phyloP scores from a whole-genome alignment of 2,113 vertebrate species.

The Calonectris borealis region DNA sequence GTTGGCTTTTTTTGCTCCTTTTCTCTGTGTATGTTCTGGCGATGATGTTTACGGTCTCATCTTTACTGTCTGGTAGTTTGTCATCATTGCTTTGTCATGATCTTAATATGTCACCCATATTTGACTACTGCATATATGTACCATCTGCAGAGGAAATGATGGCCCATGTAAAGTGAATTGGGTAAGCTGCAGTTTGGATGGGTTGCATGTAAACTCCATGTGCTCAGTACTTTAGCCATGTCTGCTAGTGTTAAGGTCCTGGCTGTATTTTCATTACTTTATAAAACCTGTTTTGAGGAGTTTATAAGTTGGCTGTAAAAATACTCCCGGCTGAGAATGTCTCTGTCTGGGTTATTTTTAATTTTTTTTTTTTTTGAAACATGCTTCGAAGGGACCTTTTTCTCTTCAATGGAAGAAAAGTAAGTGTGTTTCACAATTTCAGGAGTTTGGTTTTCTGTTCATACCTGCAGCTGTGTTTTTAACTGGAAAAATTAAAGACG shows the following conservation, averaged over 20 bases:
- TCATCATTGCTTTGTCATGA: not conserved
- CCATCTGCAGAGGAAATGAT: not conserved
- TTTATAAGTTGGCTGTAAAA: not conserved
- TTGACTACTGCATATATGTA: not conserved
- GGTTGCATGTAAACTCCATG: not conserved
- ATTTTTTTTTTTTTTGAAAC: not conserved
- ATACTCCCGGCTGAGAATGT: not conserved
- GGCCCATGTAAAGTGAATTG: not conserved
- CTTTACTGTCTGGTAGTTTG: constrained; percentile 3
- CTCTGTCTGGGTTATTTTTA: constrained; percentile 1
- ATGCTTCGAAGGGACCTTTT: not conserved
- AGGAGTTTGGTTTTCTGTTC: not conserved
- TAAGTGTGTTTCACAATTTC: not conserved
- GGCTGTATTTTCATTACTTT: not conserved
- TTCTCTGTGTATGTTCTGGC: not conserved
- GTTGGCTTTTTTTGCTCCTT: not conserved
- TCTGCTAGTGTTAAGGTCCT: not conserved
- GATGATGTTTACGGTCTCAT: not conserved
- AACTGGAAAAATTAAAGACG: not conserved
- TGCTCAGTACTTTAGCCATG: not conserved
- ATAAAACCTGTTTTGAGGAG: not conserved
- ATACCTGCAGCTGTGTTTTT: not conserved
- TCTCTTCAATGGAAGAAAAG: not conserved
- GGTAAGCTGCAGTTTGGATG: not conserved
- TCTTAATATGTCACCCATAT: not conserved